Evolutionary conservation across 2,113 vertebrate species (phyloP).

Genomic region (Megaleporinus macrocephalus): DNA sequence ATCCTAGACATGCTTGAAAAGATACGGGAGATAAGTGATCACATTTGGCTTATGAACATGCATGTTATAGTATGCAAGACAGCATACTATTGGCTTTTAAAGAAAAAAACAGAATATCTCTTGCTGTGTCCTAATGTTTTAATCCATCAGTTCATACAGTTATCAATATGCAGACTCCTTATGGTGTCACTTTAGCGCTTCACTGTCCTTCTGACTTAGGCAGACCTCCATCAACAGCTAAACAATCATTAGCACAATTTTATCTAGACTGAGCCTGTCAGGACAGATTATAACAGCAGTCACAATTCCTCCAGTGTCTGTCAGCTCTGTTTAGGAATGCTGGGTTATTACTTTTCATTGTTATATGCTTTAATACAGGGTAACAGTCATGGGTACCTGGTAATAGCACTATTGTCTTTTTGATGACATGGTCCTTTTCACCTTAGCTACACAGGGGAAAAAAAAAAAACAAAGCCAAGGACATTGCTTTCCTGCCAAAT

Average conservation of each 20-base stretch:
- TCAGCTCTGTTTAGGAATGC: constrained; percentile 40
- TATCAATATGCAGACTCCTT: not conserved
- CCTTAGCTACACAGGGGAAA: not conserved
- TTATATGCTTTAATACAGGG: constrained; percentile 38
- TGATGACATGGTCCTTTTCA: constrained; percentile 39
- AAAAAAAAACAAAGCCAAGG: not conserved
- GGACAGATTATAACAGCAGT: constrained; percentile 39
- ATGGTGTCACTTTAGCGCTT: constrained; percentile 7
- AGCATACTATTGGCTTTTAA: not conserved
- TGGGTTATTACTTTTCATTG: constrained; percentile 3
- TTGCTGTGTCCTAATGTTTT: not conserved
- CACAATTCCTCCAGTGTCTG: constrained; percentile 27
- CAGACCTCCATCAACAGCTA: constrained; percentile 17
- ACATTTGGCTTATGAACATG: not conserved
- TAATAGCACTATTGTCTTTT: constrained; percentile 29
- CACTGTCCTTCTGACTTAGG: not conserved
- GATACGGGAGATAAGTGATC: not conserved
- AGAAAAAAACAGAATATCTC: not conserved
- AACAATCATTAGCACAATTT: constrained; percentile 29
- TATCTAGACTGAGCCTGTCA: constrained; percentile 25
- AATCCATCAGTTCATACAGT: not conserved
- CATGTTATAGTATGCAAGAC: not conserved
- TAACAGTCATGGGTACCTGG: constrained; percentile 33
- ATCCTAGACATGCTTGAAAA: not conserved
- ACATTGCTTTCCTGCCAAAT: constrained; percentile 3